phyloP scores from a whole-genome alignment of 2,888 invertebrate genomes.

The Barypeithes pellucidus region DNA sequence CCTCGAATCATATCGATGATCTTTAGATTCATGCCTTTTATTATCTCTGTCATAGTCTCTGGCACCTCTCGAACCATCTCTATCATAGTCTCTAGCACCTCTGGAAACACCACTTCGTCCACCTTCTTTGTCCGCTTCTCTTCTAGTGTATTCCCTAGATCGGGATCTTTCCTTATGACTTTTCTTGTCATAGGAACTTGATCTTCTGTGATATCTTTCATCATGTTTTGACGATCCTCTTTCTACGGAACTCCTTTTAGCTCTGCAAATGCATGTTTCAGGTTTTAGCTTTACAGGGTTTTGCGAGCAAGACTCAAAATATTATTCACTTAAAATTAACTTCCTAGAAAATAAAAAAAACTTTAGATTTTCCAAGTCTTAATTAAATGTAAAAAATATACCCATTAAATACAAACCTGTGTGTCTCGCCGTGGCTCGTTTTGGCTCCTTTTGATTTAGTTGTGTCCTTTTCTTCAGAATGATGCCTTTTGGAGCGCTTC shows the following conservation, averaged over 20 bases:
- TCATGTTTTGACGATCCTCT: conserved; percentile 16
- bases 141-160: conserved; percentile 29
- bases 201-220: conserved; percentile 7
- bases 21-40: conserved; percentile 16
- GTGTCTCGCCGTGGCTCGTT: conserved; percentile 25
- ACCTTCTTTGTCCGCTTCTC: conserved; percentile 31
- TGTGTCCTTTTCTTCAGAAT: conserved; percentile 54
- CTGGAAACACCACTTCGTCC: conserved; percentile 32
- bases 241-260: conserved; percentile 21
- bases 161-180: conserved; percentile 28
- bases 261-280: conserved; percentile 42
- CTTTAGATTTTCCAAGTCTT: conserved; percentile 9
- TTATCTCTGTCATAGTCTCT: conserved; percentile 24
- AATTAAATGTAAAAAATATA: conserved; percentile 32
- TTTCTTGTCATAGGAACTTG: conserved; percentile 27
- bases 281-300: conserved; percentile 28
- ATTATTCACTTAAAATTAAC: conserved; percentile 30
- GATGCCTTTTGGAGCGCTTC: conserved; percentile 35
- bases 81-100: conserved; percentile 33
- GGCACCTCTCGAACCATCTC: conserved; percentile 5
- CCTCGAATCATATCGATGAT: conserved; percentile 7
- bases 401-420: conserved; percentile 21
- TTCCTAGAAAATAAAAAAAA: conserved; percentile 38
- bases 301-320: conserved; percentile 24
- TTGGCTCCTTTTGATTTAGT: conserved; percentile 37